Conservation (phyloP, 2,888 invertebrate genomes). For the Metellina segmentata region DNA sequence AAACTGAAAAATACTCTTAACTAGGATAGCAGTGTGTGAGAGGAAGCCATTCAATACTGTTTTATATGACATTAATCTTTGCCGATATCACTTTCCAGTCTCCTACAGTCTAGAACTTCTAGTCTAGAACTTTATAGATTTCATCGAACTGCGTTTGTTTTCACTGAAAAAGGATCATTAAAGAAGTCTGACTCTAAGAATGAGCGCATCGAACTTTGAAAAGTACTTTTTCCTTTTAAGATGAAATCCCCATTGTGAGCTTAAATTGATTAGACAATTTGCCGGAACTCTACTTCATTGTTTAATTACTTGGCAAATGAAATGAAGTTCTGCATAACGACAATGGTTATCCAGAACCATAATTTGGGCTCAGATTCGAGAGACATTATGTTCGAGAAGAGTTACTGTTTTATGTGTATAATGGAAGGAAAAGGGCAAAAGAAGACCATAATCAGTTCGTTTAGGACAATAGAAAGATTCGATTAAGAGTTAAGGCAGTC, state of each 20-base stretch:
- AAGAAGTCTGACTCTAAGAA: slow-evolving; percentile 29
- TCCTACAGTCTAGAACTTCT: too few relatives aligned
- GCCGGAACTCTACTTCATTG: slow-evolving; percentile 42
- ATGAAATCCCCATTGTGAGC: slow-evolving; percentile 41
- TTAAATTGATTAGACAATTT: slow-evolving; percentile 60
- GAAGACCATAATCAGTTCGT: slow-evolving; percentile 14
- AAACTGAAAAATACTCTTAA: slow-evolving; percentile 8
- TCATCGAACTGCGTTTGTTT: slow-evolving; percentile 29
- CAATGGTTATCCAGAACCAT: slow-evolving; percentile 9
- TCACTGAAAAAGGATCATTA: slow-evolving; percentile 40
- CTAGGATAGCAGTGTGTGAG: not conserved
- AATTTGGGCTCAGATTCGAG: slow-evolving; percentile 4
- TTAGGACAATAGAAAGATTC: slow-evolving; percentile 10
- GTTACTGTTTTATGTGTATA: slow-evolving; percentile 27
- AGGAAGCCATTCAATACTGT: slow-evolving; percentile 3
- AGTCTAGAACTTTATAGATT: slow-evolving; percentile 43
- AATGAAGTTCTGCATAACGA: slow-evolving; percentile 3
- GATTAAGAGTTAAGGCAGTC: not conserved
- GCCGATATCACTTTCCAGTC: slow-evolving; percentile 33
- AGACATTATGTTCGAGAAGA: slow-evolving; percentile 5
- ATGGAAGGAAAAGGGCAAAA: not conserved
- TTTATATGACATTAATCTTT: slow-evolving; percentile 49
- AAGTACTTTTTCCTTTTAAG: slow-evolving; percentile 24
- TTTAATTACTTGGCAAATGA: slow-evolving; percentile 61
- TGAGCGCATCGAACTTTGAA: slow-evolving; percentile 25